Evolutionary conservation across 2,888 invertebrate species (phyloP).

Genomic region (Sicus ferrugineus): DNA sequence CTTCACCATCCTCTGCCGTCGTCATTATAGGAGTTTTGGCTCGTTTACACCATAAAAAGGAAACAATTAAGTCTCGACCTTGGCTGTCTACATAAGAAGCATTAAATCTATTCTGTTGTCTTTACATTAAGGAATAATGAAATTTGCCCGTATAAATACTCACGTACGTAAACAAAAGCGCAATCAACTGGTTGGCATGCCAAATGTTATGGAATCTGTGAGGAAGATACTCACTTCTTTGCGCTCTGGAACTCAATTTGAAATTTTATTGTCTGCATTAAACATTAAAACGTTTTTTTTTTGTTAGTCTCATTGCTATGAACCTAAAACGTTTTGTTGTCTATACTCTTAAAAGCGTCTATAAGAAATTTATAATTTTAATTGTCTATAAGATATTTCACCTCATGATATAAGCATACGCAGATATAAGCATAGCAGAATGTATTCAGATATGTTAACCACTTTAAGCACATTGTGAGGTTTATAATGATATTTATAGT

Average conservation of each 20-base stretch:
- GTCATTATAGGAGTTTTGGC: too few relatives aligned
- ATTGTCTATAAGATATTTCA: too few relatives aligned
- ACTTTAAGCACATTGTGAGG: not conserved
- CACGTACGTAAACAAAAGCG: not conserved
- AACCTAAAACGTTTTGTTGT: not conserved
- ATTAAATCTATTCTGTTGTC: not conserved
- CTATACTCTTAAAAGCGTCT: too few relatives aligned
- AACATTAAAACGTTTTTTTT: not conserved
- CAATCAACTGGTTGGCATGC: not conserved
- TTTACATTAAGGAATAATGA: not conserved
- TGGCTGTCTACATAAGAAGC: not conserved
- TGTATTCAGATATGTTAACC: not conserved
- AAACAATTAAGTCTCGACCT: conserved; percentile 1
- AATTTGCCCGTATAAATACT: not conserved
- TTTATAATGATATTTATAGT: not conserved
- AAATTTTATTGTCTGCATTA: not conserved
- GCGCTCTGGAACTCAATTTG: not conserved
- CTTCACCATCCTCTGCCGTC: too few relatives aligned
- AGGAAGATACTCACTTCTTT: not conserved
- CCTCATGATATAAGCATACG: too few relatives aligned
- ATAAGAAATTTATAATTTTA: too few relatives aligned
- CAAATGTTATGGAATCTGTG: not conserved
- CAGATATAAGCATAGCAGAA: not conserved
- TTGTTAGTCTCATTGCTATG: not conserved
- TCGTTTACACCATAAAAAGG: not conserved